Percentiles rank a stretch among this genome's conserved stretches.
These are phyloP conservation scores for Acridotheres tristis DNA, from an alignment of 2,797 vertebrate species.

Conservation along the genomic window DNA sequence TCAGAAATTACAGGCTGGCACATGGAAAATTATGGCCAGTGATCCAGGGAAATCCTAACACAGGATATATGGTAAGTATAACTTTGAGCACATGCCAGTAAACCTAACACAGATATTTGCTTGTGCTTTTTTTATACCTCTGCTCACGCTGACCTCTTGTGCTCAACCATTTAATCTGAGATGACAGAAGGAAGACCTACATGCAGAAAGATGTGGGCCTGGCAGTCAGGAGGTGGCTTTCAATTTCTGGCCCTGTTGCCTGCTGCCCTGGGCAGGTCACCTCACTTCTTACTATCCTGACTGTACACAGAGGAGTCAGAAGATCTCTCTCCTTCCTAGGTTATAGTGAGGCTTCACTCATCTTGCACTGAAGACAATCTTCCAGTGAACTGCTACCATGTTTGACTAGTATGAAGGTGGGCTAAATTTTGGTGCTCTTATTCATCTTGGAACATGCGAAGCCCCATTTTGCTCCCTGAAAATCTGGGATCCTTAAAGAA, in stretches of 20 bases:
- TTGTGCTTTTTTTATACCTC: background rate
- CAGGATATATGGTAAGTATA: background rate
- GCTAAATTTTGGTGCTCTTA: background rate
- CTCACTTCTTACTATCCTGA: background rate
- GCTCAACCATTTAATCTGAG: background rate
- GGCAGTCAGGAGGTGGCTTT: background rate
- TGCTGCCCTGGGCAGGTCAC: background rate
- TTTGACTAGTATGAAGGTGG: background rate
- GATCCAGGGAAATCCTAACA: background rate
- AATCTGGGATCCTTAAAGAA: background rate
- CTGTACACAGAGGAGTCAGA: background rate
- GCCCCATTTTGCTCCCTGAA: background rate
- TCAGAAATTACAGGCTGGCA: conserved; percentile 30
- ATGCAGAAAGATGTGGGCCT: background rate
- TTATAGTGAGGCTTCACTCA: background rate
- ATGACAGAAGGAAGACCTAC: background rate
- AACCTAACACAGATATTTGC: background rate
- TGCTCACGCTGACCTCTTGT: fast-evolving
- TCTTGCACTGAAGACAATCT: background rate
- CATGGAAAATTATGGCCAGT: background rate
- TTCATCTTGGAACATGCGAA: background rate
- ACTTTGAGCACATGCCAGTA: background rate
- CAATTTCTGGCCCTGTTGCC: background rate
- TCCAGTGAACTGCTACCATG: background rate
- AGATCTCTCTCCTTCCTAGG: background rate